Evolutionary conservation across 2,888 invertebrate genomes (phyloP), one percentile per base, ranked within the genome.

Genomic region (Neoascia interrupta): DNA sequence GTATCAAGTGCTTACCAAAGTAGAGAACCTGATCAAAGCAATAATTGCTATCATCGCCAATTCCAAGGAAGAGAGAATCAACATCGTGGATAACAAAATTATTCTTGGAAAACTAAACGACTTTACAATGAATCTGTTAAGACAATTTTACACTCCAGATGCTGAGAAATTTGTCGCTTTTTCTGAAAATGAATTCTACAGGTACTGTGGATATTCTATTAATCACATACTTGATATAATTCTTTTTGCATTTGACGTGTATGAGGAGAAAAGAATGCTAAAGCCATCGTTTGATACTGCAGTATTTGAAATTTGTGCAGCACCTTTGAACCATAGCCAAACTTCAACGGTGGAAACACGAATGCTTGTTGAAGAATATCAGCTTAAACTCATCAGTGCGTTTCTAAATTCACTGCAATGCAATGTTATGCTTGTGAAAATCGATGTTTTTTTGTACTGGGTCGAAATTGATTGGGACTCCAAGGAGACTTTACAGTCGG

Each of bases 401-500:
- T 49, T 87, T 2, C 73, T 86, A 0, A 85, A 86, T 73, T 82
- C 85, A 0, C 63, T 87, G 21, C 85, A 87, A 56, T 84, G 84
- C 15, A 85, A 84, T 73, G 83, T 86, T 0, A 84, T 84, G 83
- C 56, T 83, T 23, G 84, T 87, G 0, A 84, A 84, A 39, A 76
- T 86, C 6, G 83, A 85, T 58, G 82, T 84, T 0, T 87, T 86
- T 47, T 83, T 86, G 72, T 82, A 84, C 47, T 87, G 86, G 87
- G 85, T 84, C 3, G 86, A 87, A 79, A 76, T 85, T 2, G 85
- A 86, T 51, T 13, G 85, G 1, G 82, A 74, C 2, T 81, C 81
- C 3, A 69, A 81, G 5, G 56, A 63, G 23, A 86, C 84, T n/a
- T 80, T 87, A 4, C 87, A 87, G 51, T 70, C 82, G 34, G 74